Conservation (phyloP, 1,140 invertebrate genomes). For the Platyscapa corneri region DNA sequence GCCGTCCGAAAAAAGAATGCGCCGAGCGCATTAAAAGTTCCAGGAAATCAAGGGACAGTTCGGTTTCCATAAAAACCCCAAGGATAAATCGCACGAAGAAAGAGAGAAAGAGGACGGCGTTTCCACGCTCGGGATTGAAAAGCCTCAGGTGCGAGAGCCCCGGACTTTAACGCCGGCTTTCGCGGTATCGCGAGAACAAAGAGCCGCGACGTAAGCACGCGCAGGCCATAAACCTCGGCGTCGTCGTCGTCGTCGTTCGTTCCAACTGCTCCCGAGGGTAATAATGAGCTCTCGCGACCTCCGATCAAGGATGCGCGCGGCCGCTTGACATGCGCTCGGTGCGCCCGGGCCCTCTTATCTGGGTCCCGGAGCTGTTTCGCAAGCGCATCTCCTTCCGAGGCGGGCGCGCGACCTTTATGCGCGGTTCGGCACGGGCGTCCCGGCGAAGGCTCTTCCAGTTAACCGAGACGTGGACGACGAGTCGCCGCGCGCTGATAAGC, state of each 20-base stretch:
- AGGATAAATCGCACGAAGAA: too few relatives aligned
- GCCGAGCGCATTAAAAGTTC: too few relatives aligned
- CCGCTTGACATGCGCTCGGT: slow-evolving; percentile 3
- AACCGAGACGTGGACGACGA: too few relatives aligned
- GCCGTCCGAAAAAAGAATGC: too few relatives aligned
- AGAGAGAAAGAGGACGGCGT: too few relatives aligned
- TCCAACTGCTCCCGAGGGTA: background rate
- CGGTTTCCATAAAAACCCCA: too few relatives aligned
- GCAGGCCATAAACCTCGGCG: background rate
- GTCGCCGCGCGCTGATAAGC: background rate
- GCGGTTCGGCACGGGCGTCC: background rate
- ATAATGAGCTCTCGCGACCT: background rate
- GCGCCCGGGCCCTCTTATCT: background rate
- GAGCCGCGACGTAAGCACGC: background rate
- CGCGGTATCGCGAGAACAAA: background rate
- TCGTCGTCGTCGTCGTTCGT: too few relatives aligned
- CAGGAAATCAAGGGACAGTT: too few relatives aligned
- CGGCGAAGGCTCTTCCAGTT: too few relatives aligned
- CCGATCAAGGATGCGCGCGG: background rate
- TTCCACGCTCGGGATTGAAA: background rate
- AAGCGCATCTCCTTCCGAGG: background rate
- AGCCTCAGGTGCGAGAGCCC: background rate
- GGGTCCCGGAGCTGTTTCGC: too few relatives aligned
- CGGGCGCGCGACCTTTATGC: background rate
- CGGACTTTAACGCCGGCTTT: background rate